Evolutionary conservation across 2,113 vertebrate species (phyloP).

Genomic region (Steatornis caripensis): DNA sequence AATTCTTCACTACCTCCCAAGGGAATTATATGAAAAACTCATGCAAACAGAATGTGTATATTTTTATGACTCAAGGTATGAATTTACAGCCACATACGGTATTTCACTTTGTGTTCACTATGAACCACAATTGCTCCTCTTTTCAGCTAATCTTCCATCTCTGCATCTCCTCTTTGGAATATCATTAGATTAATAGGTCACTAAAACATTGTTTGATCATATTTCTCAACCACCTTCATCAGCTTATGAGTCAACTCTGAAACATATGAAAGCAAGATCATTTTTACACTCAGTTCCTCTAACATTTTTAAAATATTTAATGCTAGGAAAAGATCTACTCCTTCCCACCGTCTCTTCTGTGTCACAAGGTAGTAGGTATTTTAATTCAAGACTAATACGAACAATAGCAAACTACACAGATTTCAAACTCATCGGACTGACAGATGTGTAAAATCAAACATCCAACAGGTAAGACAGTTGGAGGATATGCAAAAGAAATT

Average conservation of each 20-base stretch:
- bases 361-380: background rate
- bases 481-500: background rate
- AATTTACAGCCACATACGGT: background rate
- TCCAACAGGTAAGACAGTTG: background rate
- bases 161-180: background rate
- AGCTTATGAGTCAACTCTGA: background rate
- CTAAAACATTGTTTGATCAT: conserved; percentile 48
- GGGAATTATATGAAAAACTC: background rate
- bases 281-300: conserved; percentile 2
- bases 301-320: conserved; percentile 9
- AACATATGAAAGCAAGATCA: background rate
- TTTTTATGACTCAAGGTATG: conserved; percentile 2
- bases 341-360: background rate
- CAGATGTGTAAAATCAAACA: background rate
- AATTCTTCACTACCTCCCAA: background rate
- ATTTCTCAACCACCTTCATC: conserved; percentile 7
- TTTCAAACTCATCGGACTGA: background rate
- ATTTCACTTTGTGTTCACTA: conserved; percentile 28
- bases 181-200: conserved; percentile 44
- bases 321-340: conserved; percentile 20
- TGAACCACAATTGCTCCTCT: background rate
- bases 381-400: background rate
- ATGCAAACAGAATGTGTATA: background rate
- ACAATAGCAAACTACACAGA: background rate
- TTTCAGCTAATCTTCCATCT: conserved; percentile 8